A percentile compares a stretch with the other conserved stretches of the same genome.
These are phyloP conservation scores for Perithous albicinctus DNA, from an alignment of 2,888 invertebrate genomes.

Conservation along the genomic window DNA sequence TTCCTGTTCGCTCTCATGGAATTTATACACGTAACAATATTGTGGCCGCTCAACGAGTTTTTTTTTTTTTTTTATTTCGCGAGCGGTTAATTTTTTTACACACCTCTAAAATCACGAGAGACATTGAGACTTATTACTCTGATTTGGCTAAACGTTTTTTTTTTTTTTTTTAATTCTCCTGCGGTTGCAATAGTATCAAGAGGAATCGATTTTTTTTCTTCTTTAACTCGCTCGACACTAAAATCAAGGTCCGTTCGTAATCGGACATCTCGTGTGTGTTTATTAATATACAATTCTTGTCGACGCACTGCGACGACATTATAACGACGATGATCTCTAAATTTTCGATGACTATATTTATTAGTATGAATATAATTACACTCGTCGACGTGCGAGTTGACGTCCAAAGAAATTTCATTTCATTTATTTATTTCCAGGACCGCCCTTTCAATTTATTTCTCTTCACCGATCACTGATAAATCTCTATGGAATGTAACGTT, in stretches of 20 bases:
- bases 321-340: constrained; percentile 21
- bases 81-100: constrained; percentile 60
- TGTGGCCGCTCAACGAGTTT: constrained; percentile 33
- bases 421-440: neutral
- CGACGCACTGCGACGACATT: constrained; percentile 40
- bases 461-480: constrained; percentile 11
- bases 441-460: neutral
- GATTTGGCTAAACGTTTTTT: constrained; percentile 28
- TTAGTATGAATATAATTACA: constrained; percentile 48
- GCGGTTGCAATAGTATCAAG: constrained; percentile 36
- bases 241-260: constrained; percentile 23
- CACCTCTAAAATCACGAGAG: constrained; percentile 49
- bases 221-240: constrained; percentile 34
- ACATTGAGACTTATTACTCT: constrained; percentile 45
- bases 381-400: constrained; percentile 39
- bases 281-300: constrained; percentile 35
- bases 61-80: too few species aligned
- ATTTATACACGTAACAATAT: constrained; percentile 28
- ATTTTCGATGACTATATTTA: constrained; percentile 55
- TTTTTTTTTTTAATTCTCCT: constrained; percentile 14
- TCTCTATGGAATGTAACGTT: constrained; percentile 44
- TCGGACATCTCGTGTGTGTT: neutral
- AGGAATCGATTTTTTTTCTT: constrained; percentile 15
- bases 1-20: neutral
- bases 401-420: neutral